Evolutionary conservation across 2,888 invertebrate species (phyloP), one percentile per base, ranked within the genome.

Genomic region (Rhyacophila evoluta): DNA sequence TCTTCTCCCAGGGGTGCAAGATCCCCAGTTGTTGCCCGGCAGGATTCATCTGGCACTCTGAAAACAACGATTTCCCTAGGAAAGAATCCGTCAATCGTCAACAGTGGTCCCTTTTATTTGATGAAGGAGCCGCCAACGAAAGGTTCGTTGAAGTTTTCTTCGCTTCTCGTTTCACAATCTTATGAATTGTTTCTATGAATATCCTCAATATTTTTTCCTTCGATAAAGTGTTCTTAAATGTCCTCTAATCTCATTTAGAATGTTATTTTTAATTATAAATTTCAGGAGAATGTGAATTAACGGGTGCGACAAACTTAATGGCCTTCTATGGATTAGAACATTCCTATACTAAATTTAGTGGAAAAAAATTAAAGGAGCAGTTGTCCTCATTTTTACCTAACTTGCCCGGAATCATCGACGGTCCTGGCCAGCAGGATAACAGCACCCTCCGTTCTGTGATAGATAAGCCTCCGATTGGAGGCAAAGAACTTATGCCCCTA

Each of bases 31-130:
- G 97, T 98, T 85, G 96, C 97, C 84, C 93, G 98, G 83, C 97
- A 98, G 89, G 98, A 98, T 90, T 97, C 98, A 81, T 97, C 98
- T 84, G 98, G 98, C 85, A 98, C 98, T 83, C 92, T 98, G 84
- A 98, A 98, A 91, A 98, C 98, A 84, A 98, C 98, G 84, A 98
- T 98, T 90, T 97, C 97, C 83, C 91, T 98, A 83, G 98, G 98
- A 84, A 98, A 98, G 89, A 98, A 97, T 87, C 98, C 98, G 78
- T 96, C 98, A 79, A 98, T 98, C 84, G 97, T 98, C 88, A 97
- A 97, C 88, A 97, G 97, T 89, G 98, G 98, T 85, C 98, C 98
- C 85, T 98, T 98, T 89, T 98, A 98, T 91, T 94, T 98, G 87
- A 96, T 98, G 95, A 97, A 97, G 92, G 97, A 97, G 89, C 95